Conservation (phyloP, 2,888 invertebrate species). For the Tineola bisselliella region DNA sequence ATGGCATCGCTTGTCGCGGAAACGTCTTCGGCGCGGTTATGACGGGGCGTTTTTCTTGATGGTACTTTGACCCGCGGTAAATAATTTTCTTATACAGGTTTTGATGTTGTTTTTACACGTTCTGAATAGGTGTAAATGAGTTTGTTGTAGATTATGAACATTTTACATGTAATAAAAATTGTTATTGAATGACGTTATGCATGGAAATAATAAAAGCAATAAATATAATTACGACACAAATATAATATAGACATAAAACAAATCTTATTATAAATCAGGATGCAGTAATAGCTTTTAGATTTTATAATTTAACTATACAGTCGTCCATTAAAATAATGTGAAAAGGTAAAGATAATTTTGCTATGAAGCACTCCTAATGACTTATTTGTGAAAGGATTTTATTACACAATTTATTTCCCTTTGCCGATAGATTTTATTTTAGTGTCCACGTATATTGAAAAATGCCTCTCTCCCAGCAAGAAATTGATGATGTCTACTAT, state of each 20-base stretch:
- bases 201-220: too few relatives aligned
- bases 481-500: constrained; percentile 30
- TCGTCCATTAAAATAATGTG: constrained; percentile 29
- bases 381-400: constrained; percentile 29
- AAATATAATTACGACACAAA: background rate
- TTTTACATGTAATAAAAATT: background rate
- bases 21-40: constrained; percentile 27
- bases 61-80: constrained; percentile 26
- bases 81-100: constrained; percentile 3
- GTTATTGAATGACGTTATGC: too few relatives aligned
- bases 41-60: constrained; percentile 33
- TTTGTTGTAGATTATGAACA: background rate
- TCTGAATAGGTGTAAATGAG: background rate
- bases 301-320: background rate
- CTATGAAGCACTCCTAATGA: constrained; percentile 21
- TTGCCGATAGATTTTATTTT: background rate
- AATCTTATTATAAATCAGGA: background rate
- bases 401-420: background rate
- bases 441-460: constrained; percentile 1
- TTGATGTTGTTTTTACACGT: background rate
- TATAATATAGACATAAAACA: background rate
- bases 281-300: background rate
- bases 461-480: constrained; percentile 21
- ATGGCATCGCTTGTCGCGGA: constrained; percentile 29
- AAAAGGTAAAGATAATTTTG: constrained; percentile 25